Conservation (phyloP, 2,797 vertebrate species). For the Trematomus bernacchii region DNA sequence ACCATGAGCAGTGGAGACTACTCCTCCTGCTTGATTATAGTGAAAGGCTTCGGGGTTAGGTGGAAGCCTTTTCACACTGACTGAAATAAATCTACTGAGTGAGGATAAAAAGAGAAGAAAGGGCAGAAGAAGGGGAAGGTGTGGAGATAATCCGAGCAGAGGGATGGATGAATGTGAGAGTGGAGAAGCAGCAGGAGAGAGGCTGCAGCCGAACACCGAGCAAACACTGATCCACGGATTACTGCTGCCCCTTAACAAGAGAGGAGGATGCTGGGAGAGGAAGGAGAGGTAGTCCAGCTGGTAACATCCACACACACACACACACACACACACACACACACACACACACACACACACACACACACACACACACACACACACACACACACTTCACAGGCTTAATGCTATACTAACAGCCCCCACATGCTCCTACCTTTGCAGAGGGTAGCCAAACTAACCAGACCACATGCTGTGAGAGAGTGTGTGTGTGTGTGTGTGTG, state of each 20-base stretch:
- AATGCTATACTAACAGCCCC: slow-evolving; percentile 49
- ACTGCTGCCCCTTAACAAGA: slow-evolving; percentile 52
- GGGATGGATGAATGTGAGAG: neutral
- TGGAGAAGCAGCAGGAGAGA: slow-evolving; percentile 27
- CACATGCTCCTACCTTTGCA: slow-evolving; percentile 62
- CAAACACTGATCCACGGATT: slow-evolving; percentile 56
- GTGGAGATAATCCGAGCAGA: slow-evolving; percentile 14
- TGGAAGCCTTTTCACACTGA: neutral
- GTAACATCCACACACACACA: slow-evolving; percentile 18
- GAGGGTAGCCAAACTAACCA: slow-evolving; percentile 59
- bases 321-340: no score
- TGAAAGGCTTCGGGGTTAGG: neutral
- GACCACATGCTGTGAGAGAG: slow-evolving; percentile 46
- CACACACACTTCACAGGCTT: slow-evolving; percentile 31
- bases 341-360: slow-evolving; percentile 16
- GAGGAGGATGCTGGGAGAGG: slow-evolving; percentile 40
- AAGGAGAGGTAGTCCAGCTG: slow-evolving; percentile 68
- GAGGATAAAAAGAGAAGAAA: neutral
- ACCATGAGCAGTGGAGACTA: no score
- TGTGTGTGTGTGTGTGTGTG: slow-evolving; percentile 38
- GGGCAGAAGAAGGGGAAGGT: neutral
- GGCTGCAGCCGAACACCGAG: slow-evolving; percentile 40
- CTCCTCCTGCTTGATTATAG: no score
- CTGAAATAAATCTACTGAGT: neutral
- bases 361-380: slow-evolving; percentile 28